Evolutionary conservation across 2,113 vertebrate species (phyloP).

Genomic region (Hypanus sabinus): DNA sequence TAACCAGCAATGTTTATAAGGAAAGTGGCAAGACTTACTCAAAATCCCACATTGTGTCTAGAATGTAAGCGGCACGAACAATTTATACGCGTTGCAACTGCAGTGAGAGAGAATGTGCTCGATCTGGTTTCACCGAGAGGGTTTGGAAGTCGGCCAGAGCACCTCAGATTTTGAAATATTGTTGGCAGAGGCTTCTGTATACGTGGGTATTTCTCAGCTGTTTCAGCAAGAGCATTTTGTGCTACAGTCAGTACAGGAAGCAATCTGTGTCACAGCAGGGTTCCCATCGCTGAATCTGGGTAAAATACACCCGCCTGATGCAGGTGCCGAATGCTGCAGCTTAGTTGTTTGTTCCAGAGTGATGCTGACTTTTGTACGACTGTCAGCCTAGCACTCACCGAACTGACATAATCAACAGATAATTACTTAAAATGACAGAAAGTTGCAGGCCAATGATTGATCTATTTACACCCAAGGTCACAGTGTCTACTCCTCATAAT

Average conservation of each 20-base stretch:
- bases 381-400: neutral
- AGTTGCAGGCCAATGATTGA: neutral
- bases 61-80: neutral
- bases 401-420: neutral
- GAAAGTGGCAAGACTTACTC: neutral
- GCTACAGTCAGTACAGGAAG: neutral
- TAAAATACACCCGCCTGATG: neutral
- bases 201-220: slow-evolving; percentile 21
- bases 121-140: neutral
- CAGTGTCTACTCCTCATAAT: neutral
- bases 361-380: too few relatives aligned
- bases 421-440: neutral
- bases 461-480: neutral
- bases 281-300: neutral
- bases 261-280: slow-evolving; percentile 11
- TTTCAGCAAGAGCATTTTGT: neutral
- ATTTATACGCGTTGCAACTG: neutral
- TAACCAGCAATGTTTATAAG: neutral
- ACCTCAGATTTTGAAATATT: neutral
- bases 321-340: neutral
- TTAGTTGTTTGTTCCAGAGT: neutral
- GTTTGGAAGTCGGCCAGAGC: neutral
- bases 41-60: neutral
- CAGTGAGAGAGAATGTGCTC: neutral
- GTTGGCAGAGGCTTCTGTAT: slow-evolving; percentile 5